A percentile compares a stretch with the other conserved stretches of the same genome.
Conservation (phyloP, 2,888 invertebrate species). For the Sarcophaga caerulescens region DNA sequence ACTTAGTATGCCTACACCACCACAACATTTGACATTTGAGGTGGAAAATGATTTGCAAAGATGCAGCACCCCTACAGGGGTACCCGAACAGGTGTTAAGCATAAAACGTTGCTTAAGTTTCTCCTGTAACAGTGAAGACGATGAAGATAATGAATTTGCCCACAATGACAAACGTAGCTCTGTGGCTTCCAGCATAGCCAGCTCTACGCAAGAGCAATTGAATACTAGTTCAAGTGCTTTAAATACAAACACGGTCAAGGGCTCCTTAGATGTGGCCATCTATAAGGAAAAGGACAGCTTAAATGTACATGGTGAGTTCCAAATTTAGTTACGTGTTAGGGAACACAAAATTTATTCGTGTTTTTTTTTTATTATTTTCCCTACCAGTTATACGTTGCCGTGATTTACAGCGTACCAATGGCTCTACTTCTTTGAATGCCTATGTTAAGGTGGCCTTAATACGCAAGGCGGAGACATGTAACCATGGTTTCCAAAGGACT, state of each 20-base stretch:
- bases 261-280: constrained; percentile 86
- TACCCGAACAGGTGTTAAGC: constrained; percentile 80
- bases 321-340: constrained; percentile 54
- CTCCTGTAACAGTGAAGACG: constrained; percentile 83
- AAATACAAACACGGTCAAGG: constrained; percentile 80
- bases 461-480: constrained; percentile 48
- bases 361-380: neutral
- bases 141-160: constrained; percentile 73
- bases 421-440: constrained; percentile 87
- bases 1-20: constrained; percentile 67
- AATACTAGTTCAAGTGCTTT: constrained; percentile 61
- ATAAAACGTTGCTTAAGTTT: constrained; percentile 84
- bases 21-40: constrained; percentile 77
- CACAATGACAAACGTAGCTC: constrained; percentile 82
- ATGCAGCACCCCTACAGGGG: constrained; percentile 81
- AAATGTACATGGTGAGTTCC: constrained; percentile 87
- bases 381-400: constrained; percentile 88
- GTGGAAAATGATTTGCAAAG: constrained; percentile 77
- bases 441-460: constrained; percentile 87
- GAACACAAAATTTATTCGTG: neutral
- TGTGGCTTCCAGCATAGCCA: constrained; percentile 81
- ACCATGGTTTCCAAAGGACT: constrained; percentile 87
- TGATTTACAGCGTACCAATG: constrained; percentile 86
- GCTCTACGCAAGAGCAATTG: constrained; percentile 68
- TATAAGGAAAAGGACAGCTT: constrained; percentile 83